Evolutionary conservation across 2,113 vertebrate genomes (phyloP).

Genomic region (Neogale vison): DNA sequence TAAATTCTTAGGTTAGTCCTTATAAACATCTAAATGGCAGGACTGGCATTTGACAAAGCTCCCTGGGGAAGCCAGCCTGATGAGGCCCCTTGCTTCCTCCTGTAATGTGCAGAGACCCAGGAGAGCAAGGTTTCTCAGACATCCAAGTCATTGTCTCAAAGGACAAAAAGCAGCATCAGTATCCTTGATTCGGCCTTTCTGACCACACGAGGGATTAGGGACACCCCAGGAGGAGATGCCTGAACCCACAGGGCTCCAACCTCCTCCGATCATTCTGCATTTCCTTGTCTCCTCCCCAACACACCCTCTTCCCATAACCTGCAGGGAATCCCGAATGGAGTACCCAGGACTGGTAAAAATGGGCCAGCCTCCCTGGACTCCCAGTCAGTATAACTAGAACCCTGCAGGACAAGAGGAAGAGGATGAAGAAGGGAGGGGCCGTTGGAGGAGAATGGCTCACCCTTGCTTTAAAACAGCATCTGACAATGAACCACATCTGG

Average conservation of each 20-base stretch:
- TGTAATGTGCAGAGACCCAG: neutral
- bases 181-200: neutral
- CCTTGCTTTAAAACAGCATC: neutral
- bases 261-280: neutral
- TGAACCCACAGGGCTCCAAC: accelerated
- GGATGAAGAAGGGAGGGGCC: neutral
- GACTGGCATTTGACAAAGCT: neutral
- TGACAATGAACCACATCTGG: conserved; percentile 34
- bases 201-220: accelerated
- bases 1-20: neutral
- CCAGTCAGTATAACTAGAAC: neutral
- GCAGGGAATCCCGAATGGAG: neutral
- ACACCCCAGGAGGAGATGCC: neutral
- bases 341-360: neutral
- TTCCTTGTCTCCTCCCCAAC: neutral
- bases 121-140: neutral
- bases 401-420: neutral
- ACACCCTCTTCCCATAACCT: too few species aligned
- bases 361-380: neutral
- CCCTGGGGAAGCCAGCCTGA: neutral
- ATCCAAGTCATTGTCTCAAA: neutral
- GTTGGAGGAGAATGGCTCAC: neutral
- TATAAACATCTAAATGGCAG: neutral
- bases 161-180: neutral
- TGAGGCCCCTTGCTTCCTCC: neutral